Conservation (phyloP, 2,888 invertebrate genomes). For the Masnerella sp. region DNA sequence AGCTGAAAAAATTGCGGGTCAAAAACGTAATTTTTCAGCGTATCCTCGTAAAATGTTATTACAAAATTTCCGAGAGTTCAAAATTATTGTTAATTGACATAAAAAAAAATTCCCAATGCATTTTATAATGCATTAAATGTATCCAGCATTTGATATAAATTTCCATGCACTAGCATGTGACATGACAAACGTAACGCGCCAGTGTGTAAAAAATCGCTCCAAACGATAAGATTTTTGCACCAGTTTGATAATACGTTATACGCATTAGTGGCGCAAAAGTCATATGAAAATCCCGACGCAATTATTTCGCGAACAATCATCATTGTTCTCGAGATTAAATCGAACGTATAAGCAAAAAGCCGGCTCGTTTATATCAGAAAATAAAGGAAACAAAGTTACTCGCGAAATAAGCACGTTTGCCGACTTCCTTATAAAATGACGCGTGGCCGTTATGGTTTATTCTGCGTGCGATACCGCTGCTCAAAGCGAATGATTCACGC, state of each 20-base stretch:
- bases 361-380: conserved; percentile 20
- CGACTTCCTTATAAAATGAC: conserved; percentile 38
- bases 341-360: conserved; percentile 27
- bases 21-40: too few species aligned
- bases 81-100: too few species aligned
- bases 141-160: too few species aligned
- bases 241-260: conserved; percentile 18
- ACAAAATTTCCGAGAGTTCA: too few species aligned
- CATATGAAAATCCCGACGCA: conserved; percentile 25
- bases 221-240: conserved; percentile 1
- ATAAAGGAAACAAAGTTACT: conserved; percentile 48
- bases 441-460: conserved; percentile 41
- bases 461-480: conserved; percentile 44
- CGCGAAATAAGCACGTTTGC: conserved; percentile 38
- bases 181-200: too few species aligned
- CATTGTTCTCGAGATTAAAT: conserved; percentile 50
- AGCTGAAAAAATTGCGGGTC: too few species aligned
- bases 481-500: conserved; percentile 43
- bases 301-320: conserved; percentile 47
- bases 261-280: conserved; percentile 25
- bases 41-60: too few species aligned
- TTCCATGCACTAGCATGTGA: too few species aligned
- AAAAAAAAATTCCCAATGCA: too few species aligned
- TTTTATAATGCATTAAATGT: too few species aligned
- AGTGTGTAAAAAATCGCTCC: background rate